Base-by-base conservation (phyloP, 2,888 invertebrate species). In the Rotaria sp. region DNA sequence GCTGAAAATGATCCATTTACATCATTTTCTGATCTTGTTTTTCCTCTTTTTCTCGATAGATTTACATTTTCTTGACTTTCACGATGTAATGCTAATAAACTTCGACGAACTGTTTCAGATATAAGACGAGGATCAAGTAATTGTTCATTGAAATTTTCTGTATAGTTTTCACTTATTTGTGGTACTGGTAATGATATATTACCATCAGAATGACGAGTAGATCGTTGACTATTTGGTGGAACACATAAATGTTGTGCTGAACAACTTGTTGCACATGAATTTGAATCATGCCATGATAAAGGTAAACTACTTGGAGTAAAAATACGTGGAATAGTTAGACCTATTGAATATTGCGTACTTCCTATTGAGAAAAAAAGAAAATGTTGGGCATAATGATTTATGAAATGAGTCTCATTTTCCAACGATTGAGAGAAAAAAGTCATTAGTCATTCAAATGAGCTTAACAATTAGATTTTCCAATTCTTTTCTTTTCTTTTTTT, bases 101-200 rank as follows among this genome's bases (percentile, higher is more conserved):
- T 80, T 45, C 80, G 80, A 45, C 80, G 80, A 45, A 80, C 80
- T 15, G 80, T 45, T 2, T 24, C 45, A 10, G 80, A 18, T n/a
- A 80, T 80, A 1, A 80, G 26, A 26, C 45, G 26, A 80, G 80
- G 80, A 80, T 80, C 80, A n/a, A 80, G 24, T 80, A 80, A 80
- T 45, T 80, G 45, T 80, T 80, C 80, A 45, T n/a, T 21, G 0
- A n/a, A 45, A 45, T 80, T 45, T 80, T n/a, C 8, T 0, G 10
- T 0, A 80, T 80, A 45, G 5, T 80, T 8, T 45, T 80, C n/a
- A 13, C 2, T 41, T 7, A 67, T 38, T 21, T 21, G 26, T 45
- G 80, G 80, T n/a, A 80, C 80, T 11, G 80, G 80, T 45, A 80
- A 80, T 45, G 80, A 80, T 26, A 80, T 80, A 45, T 80, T 80